phyloP scores from a whole-genome alignment of 2,113 vertebrate species.

The Perca flavescens region DNA sequence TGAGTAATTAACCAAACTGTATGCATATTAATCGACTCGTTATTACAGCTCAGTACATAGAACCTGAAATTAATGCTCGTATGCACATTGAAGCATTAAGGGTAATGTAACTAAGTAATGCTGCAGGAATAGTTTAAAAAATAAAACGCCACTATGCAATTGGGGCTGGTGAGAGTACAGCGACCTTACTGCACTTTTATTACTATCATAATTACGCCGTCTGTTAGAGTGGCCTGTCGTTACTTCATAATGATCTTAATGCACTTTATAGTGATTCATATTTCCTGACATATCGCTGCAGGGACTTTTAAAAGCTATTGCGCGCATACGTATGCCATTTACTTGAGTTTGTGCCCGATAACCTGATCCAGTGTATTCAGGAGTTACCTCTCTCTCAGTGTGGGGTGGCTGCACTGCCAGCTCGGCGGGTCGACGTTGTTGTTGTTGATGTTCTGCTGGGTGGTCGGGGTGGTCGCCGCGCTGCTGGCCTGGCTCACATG shows the following conservation, averaged over 20 bases:
- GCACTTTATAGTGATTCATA: neutral
- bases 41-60: neutral
- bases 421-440: slow-evolving; percentile 91
- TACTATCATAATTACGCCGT: neutral
- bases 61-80: too few relatives aligned
- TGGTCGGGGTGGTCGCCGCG: slow-evolving; percentile 82
- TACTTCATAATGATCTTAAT: neutral
- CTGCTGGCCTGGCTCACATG: slow-evolving; percentile 82
- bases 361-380: too few relatives aligned
- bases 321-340: neutral
- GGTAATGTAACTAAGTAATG: too few relatives aligned
- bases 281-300: neutral
- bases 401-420: slow-evolving; percentile 93
- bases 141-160: neutral
- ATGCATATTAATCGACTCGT: neutral
- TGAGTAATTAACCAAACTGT: neutral
- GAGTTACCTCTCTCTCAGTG: slow-evolving; percentile 92
- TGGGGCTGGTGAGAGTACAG: too few relatives aligned
- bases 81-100: neutral
- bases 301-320: neutral
- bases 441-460: slow-evolving; percentile 91
- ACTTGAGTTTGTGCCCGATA: neutral
- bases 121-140: neutral
- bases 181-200: neutral
- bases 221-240: neutral